Base-by-base conservation (phyloP, 1,140 invertebrate genomes). In the Ruditapes philippinarum region DNA sequence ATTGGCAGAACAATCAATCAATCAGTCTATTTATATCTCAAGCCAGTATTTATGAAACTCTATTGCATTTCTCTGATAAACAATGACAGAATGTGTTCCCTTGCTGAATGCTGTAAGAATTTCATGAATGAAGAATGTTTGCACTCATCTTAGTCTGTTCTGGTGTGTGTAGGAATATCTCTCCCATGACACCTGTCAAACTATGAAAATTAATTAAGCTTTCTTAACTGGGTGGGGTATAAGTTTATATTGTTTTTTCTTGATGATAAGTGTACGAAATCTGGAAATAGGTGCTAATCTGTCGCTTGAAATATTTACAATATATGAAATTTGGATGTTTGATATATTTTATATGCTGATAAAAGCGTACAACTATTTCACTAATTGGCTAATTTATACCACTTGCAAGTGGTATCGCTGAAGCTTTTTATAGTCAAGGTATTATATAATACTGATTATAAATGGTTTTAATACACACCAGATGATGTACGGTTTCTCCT, bases 291-390 rank as follows among this genome's bases (percentile, higher is more conserved):
- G 57, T 28, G 57, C n/a, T 62, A n/a, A 28, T n/a, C n/a, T 62
- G 57, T n/a, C 57, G 28, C n/a, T 1, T 62, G 57, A 62, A 62
- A 62, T 62, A 62, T 28, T 62, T 62, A 25, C 57, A 62, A 62
- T 62, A n/a, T 62, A 62, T 62, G 57, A 62, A n/a, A 62, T 62
- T 62, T 62, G 57, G 57, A 62, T 62, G 57, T 62, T 28, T 62
- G 22, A 62, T 62, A 62, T 62, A 62, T 62, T 62, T 62, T 62
- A 62, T 62, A 28, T n/a, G 57, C 57, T 62, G 57, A 62, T 62
- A 62, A 62, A 62, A 28, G n/a, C n/a, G 14, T 62, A 62, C 57
- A 62, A 62, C n/a, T 62, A 25, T 28, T 28, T 62, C n/a, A 14
- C 57, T 62, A 62, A 62, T 62, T 62, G 57, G 57, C 57, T 25